Evolutionary conservation across 2,113 vertebrate genomes (phyloP), one percentile per base, ranked within the genome.

Genomic region (Larimichthys polyactis): DNA sequence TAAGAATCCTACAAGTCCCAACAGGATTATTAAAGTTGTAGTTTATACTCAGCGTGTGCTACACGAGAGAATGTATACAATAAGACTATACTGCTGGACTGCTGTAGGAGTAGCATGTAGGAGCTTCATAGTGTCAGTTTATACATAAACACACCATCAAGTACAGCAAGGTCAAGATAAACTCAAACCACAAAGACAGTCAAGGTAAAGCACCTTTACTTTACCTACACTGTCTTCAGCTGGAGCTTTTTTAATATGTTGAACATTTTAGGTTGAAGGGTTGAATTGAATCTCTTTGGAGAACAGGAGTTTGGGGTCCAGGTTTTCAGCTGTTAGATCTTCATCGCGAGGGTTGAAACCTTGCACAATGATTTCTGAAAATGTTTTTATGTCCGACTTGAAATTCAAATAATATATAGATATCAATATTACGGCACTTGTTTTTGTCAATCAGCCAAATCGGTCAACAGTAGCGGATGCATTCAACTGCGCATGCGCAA

Each of bases 131-230:
- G 24, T 17, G 73, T 78, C 54, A 49, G 80, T 87, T 87, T 85
- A 86, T 62, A 64, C 63, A 78, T 83, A 76, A 71, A 89, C 89
- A 87, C 20, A 60, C 57, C 78, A 49, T 72, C 16, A 29, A 81
- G 66, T 44, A 48, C 75, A 54, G 29, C 78, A 84, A 90, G 81
- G 89, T 82, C 81, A 86, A 63, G 1, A 55, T 71, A 11, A 81
- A 68, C 78, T 68, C n/a, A 44, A 55, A 73, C 17, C 36, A 81
- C 57, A 48, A 24, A 63, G 27, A 69, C 72, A 19, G 54, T 29
- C 55, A 11, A 3, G 40, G 54, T 54, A 57, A 51, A 58, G 11
- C 4, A 9, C 16, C 24, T 46, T 43, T 22, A 9, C 36, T 36
- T 58, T 17, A 22, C 19, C 15, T 55, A 8, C 22, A 55, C 15